Evolutionary conservation across 2,888 invertebrate species (phyloP), one percentile per base, ranked within the genome.

Genomic region (Zeuzera pyrina): DNA sequence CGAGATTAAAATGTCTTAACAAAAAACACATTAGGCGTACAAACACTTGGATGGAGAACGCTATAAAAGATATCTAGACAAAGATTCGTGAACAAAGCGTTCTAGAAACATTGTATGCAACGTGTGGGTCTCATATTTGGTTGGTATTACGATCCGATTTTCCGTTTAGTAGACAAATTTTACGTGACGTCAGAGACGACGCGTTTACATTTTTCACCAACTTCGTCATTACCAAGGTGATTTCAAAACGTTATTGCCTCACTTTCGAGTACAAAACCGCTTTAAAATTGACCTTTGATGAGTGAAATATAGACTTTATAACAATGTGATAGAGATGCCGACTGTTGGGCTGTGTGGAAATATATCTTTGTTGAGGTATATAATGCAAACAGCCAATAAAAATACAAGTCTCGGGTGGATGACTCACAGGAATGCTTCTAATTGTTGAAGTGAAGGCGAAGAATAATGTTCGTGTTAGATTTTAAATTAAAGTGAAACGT

Each of bases 351-450:
- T 49, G 48, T 45, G 49, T 45, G 54, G 53, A 54, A 57, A 61
- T 50, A 55, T 61, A 59, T 64, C 50, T 59, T 62, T 52, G 62
- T 47, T 47, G 48, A 59, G 62, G 68, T 64, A 63, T 58, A 51
- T 63, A 71, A 64, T 65, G 68, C 65, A 67, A 72, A 70, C 65
- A 58, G 52, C 63, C 66, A 73, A 73, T 74, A 74, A 74, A 73
- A 72, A 69, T 69, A 63, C 62, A 61, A 60, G 71, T 68, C 71
- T 64, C 70, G 73, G 63, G 54, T 74, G 74, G 71, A 66, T 76
- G 77, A 73, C 49, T 77, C 77, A 72, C 60, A 60, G 69, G 74
- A 72, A 78, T 76, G 72, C 62, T 59, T 67, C 71, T 77, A 74
- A 77, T 76, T 74, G 58, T 70, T 55, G 59, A 58, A 58, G 61